Conservation (phyloP, 2,113 vertebrate species). For the Sinocyclocheilus grahami region DNA sequence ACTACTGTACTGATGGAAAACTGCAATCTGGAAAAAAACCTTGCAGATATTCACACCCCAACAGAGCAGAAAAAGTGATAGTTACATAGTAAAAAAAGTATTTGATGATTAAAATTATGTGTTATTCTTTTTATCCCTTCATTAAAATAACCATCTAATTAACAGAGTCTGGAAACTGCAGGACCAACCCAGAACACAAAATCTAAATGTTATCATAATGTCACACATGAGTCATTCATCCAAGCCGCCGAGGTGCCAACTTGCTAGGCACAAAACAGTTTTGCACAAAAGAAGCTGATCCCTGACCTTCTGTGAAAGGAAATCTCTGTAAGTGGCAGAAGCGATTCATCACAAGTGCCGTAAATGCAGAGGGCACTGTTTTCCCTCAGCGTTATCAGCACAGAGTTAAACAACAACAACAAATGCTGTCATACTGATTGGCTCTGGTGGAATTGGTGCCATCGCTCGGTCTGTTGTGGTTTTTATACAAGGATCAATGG, state of each 20-base stretch:
- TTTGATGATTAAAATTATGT: neutral
- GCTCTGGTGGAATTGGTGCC: conserved; percentile 17
- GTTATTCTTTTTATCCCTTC: neutral
- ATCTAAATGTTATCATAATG: conserved; percentile 41
- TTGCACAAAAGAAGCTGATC: conserved; percentile 31
- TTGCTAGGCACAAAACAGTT: neutral
- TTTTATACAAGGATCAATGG: conserved; percentile 31
- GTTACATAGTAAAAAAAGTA: neutral
- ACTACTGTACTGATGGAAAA: neutral
- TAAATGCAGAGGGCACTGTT: conserved; percentile 7
- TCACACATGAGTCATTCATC: neutral
- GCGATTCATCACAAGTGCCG: conserved; percentile 7
- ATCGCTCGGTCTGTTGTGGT: conserved; percentile 20
- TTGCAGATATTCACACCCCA: neutral
- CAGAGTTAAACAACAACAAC: conserved; percentile 25
- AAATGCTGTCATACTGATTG: conserved; percentile 24
- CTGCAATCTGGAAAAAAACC: neutral
- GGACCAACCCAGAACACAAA: conserved; percentile 9
- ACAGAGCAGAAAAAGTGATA: neutral
- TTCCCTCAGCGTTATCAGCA: conserved; percentile 17
- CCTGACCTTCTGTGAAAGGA: conserved; percentile 35
- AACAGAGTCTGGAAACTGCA: conserved; percentile 13
- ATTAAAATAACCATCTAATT: neutral
- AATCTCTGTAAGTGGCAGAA: conserved; percentile 18
- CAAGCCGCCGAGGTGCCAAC: neutral